Conservation (phyloP, 2,113 vertebrate species). For the Craseonycteris thonglongyai region DNA sequence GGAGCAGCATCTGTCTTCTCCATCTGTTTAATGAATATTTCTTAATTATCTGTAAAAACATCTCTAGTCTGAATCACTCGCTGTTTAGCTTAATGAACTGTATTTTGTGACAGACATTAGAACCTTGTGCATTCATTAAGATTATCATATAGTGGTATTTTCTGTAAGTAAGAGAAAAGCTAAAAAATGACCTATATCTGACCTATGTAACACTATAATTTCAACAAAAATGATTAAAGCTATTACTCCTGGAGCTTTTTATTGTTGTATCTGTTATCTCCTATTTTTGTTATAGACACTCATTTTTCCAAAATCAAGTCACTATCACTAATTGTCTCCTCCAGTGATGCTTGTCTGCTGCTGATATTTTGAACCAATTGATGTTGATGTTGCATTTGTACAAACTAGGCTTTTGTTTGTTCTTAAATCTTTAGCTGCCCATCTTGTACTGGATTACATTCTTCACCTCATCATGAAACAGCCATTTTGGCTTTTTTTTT, state of each 20-base stretch:
- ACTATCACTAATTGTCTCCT: constrained; percentile 44
- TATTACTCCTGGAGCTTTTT: neutral
- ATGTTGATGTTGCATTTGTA: constrained; percentile 16
- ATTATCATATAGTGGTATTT: neutral
- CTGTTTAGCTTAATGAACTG: constrained; percentile 9
- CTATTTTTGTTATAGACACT: neutral
- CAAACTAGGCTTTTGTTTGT: constrained; percentile 1
- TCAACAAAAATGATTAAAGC: neutral
- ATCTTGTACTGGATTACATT: neutral
- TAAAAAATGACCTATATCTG: neutral
- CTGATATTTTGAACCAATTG: neutral
- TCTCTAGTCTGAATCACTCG: constrained; percentile 1
- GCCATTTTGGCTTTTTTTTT: constrained; percentile 10
- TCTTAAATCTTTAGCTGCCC: constrained; percentile 50
- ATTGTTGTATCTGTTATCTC: neutral
- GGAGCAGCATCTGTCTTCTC: constrained; percentile 45
- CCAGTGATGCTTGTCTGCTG: neutral
- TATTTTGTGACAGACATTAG: neutral
- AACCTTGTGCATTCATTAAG: neutral
- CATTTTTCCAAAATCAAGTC: constrained; percentile 13
- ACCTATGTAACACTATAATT: neutral
- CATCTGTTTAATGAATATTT: constrained; percentile 48
- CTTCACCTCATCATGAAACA: neutral
- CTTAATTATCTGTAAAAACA: constrained; percentile 55
- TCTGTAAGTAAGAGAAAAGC: neutral